phyloP scores from a whole-genome alignment of 2,797 vertebrate genomes.

The Synanceia verrucosa region DNA sequence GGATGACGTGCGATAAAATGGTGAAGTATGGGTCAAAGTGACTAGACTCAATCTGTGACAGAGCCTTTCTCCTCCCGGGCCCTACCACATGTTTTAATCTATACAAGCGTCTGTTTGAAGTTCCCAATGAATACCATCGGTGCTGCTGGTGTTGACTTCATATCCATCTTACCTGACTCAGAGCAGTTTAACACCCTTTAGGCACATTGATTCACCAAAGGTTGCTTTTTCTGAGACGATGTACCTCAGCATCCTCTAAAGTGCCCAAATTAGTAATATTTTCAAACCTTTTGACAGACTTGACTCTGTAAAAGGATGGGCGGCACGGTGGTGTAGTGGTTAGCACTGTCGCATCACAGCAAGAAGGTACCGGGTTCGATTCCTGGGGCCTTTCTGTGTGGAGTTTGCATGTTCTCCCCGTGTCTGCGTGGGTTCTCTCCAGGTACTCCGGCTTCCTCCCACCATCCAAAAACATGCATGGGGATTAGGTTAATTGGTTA shows the following conservation, averaged over 20 bases:
- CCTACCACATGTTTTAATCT: conserved; percentile 83
- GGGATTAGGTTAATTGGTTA: too few species aligned
- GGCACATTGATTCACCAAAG: conserved; percentile 23
- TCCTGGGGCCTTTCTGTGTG: too few species aligned
- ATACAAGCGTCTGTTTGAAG: conserved; percentile 83
- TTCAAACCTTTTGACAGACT: background rate
- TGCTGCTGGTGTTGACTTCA: conserved; percentile 69
- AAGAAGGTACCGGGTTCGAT: too few species aligned
- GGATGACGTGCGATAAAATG: conserved; percentile 82
- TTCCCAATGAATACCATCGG: conserved; percentile 80
- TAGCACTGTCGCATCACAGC: too few species aligned
- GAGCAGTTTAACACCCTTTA: conserved; percentile 37
- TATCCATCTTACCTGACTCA: conserved; percentile 71
- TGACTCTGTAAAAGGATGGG: background rate
- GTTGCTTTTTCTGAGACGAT: background rate
- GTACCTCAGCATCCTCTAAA: background rate
- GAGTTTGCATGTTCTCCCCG: too few species aligned
- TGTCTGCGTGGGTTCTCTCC: too few species aligned
- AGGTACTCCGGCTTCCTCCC: too few species aligned
- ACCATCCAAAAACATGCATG: too few species aligned
- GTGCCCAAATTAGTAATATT: background rate
- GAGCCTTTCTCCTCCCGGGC: conserved; percentile 69
- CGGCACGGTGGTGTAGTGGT: too few species aligned
- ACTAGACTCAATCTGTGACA: conserved; percentile 78
- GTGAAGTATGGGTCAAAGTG: conserved; percentile 79